phyloP scores from a whole-genome alignment of 2,888 invertebrate genomes.

The Drosophila pullipes region DNA sequence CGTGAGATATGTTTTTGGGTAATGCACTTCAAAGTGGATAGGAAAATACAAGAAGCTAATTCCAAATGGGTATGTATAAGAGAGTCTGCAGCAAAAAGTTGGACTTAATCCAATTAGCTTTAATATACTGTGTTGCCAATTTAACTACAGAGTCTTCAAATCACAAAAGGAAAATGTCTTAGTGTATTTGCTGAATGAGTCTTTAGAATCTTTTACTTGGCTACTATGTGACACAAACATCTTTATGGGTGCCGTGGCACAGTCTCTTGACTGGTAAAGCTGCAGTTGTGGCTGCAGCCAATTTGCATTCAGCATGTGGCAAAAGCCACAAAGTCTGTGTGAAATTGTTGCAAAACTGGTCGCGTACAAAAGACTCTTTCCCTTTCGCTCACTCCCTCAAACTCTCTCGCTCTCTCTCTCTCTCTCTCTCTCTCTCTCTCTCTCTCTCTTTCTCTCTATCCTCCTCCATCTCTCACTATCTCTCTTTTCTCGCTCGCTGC shows the following conservation, averaged over 20 bases:
- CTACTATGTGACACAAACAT: not conserved
- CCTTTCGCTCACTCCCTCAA: not conserved
- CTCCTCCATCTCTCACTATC: not conserved
- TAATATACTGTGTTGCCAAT: not conserved
- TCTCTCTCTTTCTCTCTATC: not conserved
- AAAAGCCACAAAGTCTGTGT: slow-evolving; percentile 24
- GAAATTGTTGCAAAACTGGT: slow-evolving; percentile 71
- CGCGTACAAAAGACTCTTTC: slow-evolving; percentile 17
- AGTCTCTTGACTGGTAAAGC: slow-evolving; percentile 7
- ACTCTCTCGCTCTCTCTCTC: slow-evolving; percentile 3
- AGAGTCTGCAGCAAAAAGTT: not conserved
- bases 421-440: not conserved
- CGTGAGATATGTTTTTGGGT: not conserved
- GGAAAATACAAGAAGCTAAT: no score
- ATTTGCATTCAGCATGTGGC: slow-evolving; percentile 44
- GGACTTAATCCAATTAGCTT: no score
- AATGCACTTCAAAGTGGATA: no score
- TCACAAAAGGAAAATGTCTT: not conserved
- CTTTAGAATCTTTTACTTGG: not conserved
- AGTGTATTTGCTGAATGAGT: not conserved
- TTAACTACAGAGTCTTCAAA: not conserved
- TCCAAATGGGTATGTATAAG: not conserved
- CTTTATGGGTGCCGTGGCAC: not conserved
- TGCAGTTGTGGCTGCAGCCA: slow-evolving; percentile 22
- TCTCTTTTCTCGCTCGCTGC: not conserved